Conservation (phyloP, 1,140 invertebrate genomes). For the Xylocopa sonorina region DNA sequence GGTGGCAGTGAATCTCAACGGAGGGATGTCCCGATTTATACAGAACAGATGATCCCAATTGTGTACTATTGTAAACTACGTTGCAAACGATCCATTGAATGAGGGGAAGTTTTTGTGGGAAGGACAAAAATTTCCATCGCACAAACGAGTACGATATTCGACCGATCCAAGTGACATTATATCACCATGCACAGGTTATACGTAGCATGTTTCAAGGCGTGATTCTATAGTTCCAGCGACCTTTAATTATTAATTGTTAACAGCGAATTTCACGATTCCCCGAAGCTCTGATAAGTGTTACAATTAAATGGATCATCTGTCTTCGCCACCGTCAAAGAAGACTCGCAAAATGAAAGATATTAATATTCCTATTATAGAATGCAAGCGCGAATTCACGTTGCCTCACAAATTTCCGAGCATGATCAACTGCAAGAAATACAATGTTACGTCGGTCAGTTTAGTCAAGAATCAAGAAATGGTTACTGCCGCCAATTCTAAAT, state of each 20-base stretch:
- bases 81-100: not conserved
- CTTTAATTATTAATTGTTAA: not conserved
- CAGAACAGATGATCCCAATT: not conserved
- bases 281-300: not conserved
- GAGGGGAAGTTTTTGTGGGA: not conserved
- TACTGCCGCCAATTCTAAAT: not conserved
- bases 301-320: conserved; percentile 29
- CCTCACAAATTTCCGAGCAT: conserved; percentile 55
- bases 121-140: not conserved
- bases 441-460: no score
- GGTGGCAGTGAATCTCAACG: not conserved
- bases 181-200: not conserved
- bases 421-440: not conserved
- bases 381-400: conserved; percentile 51
- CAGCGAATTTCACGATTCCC: no score
- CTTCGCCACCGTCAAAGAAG: not conserved
- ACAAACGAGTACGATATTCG: no score
- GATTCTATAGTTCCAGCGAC: not conserved
- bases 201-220: not conserved
- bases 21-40: conserved; percentile 38
- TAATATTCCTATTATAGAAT: conserved; percentile 15
- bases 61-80: not conserved
- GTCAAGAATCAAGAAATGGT: not conserved
- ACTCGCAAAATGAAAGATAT: not conserved
- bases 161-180: not conserved